Evolutionary conservation across 2,888 invertebrate species (phyloP), one percentile per base, ranked within the genome.

Genomic region (Torymus texanus): DNA sequence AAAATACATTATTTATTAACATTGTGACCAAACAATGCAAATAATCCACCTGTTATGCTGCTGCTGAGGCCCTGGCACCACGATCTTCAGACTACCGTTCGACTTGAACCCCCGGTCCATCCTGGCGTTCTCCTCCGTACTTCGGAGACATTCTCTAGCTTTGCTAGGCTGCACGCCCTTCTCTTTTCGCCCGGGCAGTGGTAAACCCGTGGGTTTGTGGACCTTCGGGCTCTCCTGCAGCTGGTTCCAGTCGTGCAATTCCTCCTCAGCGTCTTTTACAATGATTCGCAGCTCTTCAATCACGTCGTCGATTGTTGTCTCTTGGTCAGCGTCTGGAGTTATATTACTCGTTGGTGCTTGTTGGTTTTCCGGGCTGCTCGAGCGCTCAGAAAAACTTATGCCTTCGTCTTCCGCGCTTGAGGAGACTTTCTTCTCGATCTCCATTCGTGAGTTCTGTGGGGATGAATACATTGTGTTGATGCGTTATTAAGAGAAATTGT

Each of bases 371-470:
- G 95, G 95, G 81, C 95, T 95, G 62, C 95, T 91, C 59, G 95
- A 95, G 14, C 92, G 91, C 88, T 96, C 96, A 0, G 96, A 96
- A 11, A 96, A 96, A 86, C 96, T 96, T 83, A 97, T 97, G 8
- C 96, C 96, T 92, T 96, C 96, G 87, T 96, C 96, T 91, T 96
- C 96, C 58, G 95, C 95, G 83, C 96, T 95, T 8, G 95, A 95
- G 61, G 94, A 94, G 2, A 88, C 83, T 61, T 88, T 88, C 51
- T 84, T 83, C 21, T 85, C 85, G 12, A 75, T 41, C 2, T 78
- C 68, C 12, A 75, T 13, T 58, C 75, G 51, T 8, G 72, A 8
- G 12, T 68, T 67, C 79, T 81, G 53, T 12, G 41, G 41, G 41
- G 41, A 8, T 41, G 41, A 8, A 41, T 41, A 41, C 10, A 8